phyloP scores from a whole-genome alignment of 2,797 vertebrate genomes.

The Chrysolophus pictus region DNA sequence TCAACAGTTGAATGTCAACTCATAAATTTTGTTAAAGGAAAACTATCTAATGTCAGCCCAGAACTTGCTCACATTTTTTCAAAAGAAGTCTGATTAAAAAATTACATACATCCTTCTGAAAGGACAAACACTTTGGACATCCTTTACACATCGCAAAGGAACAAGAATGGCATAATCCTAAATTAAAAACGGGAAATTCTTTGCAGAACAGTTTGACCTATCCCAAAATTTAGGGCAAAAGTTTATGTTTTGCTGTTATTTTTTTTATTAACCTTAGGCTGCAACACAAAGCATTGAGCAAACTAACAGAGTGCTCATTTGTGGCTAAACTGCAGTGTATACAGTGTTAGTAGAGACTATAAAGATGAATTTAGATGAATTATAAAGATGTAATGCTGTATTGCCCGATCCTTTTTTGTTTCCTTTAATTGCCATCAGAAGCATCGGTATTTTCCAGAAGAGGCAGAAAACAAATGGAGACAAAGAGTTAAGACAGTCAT shows the following conservation, averaged over 20 bases:
- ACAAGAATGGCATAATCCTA: neutral
- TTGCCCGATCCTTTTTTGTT: slow-evolving; percentile 72
- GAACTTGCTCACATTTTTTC: neutral
- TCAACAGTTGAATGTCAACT: neutral
- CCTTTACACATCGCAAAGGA: neutral
- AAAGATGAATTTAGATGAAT: slow-evolving; percentile 31
- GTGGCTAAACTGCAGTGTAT: neutral
- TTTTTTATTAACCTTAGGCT: neutral
- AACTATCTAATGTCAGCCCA: neutral
- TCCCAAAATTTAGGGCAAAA: neutral
- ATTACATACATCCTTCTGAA: neutral
- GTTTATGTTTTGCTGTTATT: neutral
- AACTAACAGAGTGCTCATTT: neutral
- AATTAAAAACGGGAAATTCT: neutral
- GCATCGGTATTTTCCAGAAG: slow-evolving; percentile 78
- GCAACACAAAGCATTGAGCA: neutral
- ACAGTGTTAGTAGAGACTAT: neutral
- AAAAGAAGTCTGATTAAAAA: neutral
- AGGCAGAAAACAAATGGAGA: slow-evolving; percentile 85
- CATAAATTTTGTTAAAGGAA: neutral
- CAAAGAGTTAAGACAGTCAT: slow-evolving; percentile 87
- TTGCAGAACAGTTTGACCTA: neutral
- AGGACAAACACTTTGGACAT: neutral
- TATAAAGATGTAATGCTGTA: slow-evolving; percentile 49
- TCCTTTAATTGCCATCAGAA: slow-evolving; percentile 80